Evolutionary conservation across 53 echinoderm and acorn worm genomes (phyloP), one percentile per base, ranked within the genome.

Genomic region (Zoroaster sp.): DNA sequence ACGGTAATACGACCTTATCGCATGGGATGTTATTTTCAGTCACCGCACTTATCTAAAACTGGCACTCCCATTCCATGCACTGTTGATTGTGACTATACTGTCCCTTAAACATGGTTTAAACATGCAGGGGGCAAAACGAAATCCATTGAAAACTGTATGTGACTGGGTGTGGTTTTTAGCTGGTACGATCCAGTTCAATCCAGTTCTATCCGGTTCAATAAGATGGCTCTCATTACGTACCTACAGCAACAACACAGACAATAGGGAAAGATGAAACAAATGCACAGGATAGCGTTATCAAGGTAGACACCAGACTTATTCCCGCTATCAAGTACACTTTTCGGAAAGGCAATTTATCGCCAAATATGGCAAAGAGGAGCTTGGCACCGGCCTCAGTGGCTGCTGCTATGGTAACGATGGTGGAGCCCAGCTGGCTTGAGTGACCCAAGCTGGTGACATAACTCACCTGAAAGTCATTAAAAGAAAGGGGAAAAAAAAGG

Each of bases 171-270:
- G 78, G 10, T n/a, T 28, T n/a, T n/a, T 9, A 55, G 40, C 51
- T 33, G 77, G 55, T 78, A n/a, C 35, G 3, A 1, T 78, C 78
- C 78, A 39, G 78, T 78, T 35, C 78, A 59, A 78, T 78, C 78
- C 59, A 55, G 78, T 78, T 54, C 36, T 8, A 45, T 78, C 28
- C 78, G 78, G 78, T 37, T 81, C 81, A 21, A 28, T 67, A 66
- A 23, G 54, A 30, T 14, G 12, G 8, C 43, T 43, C 37, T 40
- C 66, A 9, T 39, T 81, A 81, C 81, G 81, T 81, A 81, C 81
- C 81, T 81, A 81, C 81, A 35, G 65, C 81, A 81, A 81, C 63
- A 23, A 81, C 81, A 81, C 81, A 81, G 66, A 81, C 65, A 66
- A 81, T 40, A 55, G 81, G 67, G 67, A 81, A 81, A 81, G 81